These are phyloP conservation scores for Synanthedon tipuliformis DNA, from an alignment of 2,888 invertebrate genomes.

Conservation along the genomic window DNA sequence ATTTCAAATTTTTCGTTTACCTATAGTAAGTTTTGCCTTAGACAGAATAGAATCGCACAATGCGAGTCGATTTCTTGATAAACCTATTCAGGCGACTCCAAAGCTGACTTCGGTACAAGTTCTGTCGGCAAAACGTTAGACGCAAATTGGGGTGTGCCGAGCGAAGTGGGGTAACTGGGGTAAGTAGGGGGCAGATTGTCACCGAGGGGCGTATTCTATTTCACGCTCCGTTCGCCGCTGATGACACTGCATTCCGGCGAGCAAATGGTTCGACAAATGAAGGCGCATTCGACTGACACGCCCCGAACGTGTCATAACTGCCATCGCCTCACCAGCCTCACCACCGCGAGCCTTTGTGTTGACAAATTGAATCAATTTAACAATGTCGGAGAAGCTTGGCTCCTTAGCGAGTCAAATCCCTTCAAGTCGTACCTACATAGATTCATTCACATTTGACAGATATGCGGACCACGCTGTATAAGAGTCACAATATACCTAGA, in stretches of 20 bases:
- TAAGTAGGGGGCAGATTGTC: constrained; percentile 33
- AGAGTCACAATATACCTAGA: too few relatives aligned
- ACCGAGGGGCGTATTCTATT: constrained; percentile 67
- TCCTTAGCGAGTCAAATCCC: background rate
- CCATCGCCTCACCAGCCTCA: constrained; percentile 31
- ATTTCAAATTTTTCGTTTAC: too few relatives aligned
- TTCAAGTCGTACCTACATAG: constrained; percentile 13
- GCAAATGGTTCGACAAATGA: constrained; percentile 69
- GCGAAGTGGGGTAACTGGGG: constrained; percentile 11
- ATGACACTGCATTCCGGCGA: constrained; percentile 66
- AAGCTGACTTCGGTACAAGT: constrained; percentile 20
- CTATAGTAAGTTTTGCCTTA: background rate
- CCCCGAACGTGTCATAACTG: constrained; percentile 62
- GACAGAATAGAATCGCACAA: background rate
- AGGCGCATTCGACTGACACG: constrained; percentile 55
- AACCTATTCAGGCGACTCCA: constrained; percentile 1
- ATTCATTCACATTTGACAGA: too few relatives aligned
- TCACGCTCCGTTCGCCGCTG: constrained; percentile 64
- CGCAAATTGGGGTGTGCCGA: constrained; percentile 36
- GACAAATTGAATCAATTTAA: constrained; percentile 53
- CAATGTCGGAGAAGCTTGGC: constrained; percentile 10
- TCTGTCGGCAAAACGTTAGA: constrained; percentile 46
- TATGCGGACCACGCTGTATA: too few relatives aligned
- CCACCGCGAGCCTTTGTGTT: constrained; percentile 25
- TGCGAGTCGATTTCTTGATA: constrained; percentile 5